These are phyloP conservation scores for Drosophila buzzatii DNA, from an alignment of 2,888 invertebrate genomes.

Conservation along the genomic window DNA sequence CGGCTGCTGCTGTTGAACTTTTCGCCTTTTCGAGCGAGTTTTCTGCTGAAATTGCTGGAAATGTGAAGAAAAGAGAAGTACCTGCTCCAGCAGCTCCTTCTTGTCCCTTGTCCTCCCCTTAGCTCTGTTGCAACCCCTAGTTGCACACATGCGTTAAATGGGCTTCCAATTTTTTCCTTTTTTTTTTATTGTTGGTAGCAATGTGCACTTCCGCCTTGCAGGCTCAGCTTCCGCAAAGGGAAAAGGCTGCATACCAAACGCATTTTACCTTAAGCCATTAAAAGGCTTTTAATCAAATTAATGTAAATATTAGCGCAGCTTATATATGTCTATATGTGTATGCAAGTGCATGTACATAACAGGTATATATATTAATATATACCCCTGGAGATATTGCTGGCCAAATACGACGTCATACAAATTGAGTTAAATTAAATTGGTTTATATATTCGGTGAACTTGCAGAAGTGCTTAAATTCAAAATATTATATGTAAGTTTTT, in stretches of 20 bases:
- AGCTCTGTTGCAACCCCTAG: not conserved
- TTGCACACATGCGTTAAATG: conserved; percentile 76
- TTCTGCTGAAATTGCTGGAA: conserved; percentile 75
- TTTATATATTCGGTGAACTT: not conserved
- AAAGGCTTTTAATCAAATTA: conserved; percentile 81
- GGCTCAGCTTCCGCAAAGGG: conserved; percentile 58
- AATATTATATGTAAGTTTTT: no score
- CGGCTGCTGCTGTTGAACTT: conserved; percentile 71
- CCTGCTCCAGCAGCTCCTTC: not conserved
- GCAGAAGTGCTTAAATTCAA: no score
- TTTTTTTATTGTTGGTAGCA: conserved; percentile 48
- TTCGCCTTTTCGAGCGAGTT: conserved; percentile 72
- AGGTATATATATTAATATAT: not conserved
- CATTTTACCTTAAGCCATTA: conserved; percentile 72
- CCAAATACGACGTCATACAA: not conserved
- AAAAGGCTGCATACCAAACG: conserved; percentile 26
- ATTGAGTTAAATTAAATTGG: not conserved
- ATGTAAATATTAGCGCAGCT: conserved; percentile 66
- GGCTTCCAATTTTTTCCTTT: conserved; percentile 44
- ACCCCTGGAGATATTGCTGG: no score
- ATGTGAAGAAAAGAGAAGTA: conserved; percentile 45
- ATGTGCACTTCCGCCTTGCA: conserved; percentile 64
- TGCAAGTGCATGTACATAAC: not conserved
- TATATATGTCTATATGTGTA: conserved; percentile 8
- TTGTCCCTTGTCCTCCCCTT: not conserved